Evolutionary conservation across 1,140 invertebrate species (phyloP).

Genomic region (Magallana ariakensis): DNA sequence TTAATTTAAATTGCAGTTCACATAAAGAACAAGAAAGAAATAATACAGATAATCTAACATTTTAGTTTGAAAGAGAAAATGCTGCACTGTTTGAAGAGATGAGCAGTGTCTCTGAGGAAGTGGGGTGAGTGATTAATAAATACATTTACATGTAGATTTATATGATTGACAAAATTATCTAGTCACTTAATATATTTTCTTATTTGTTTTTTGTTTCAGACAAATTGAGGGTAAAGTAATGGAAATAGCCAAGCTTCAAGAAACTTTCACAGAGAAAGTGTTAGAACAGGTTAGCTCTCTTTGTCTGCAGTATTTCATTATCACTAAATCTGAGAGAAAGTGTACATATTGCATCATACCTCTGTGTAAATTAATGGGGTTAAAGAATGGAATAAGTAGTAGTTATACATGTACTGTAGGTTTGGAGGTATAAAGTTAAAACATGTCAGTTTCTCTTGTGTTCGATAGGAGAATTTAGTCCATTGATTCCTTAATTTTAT

Average conservation of each 20-base stretch:
- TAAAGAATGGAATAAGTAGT: no score
- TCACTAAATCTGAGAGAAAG: no score
- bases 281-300: conserved; percentile 85
- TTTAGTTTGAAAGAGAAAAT: conserved; percentile 81
- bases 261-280: conserved; percentile 98
- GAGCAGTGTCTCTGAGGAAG: conserved; percentile 86
- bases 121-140: conserved; percentile 85
- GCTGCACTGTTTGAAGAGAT: conserved; percentile 85
- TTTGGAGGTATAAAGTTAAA: no score
- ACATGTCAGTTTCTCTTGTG: no score
- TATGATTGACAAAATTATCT: background rate
- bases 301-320: background rate
- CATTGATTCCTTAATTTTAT: no score
- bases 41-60: conserved; percentile 49
- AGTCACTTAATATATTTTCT: background rate
- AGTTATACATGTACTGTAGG: no score
- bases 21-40: background rate
- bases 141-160: no score
- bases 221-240: conserved; percentile 91
- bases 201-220: conserved; percentile 62
- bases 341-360: background rate
- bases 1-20: no score
- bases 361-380: no score
- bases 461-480: no score
- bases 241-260: conserved; percentile 97